These are phyloP conservation scores for Ancistrus triradiatus DNA, from an alignment of 2,113 vertebrate genomes.

Conservation along the genomic window DNA sequence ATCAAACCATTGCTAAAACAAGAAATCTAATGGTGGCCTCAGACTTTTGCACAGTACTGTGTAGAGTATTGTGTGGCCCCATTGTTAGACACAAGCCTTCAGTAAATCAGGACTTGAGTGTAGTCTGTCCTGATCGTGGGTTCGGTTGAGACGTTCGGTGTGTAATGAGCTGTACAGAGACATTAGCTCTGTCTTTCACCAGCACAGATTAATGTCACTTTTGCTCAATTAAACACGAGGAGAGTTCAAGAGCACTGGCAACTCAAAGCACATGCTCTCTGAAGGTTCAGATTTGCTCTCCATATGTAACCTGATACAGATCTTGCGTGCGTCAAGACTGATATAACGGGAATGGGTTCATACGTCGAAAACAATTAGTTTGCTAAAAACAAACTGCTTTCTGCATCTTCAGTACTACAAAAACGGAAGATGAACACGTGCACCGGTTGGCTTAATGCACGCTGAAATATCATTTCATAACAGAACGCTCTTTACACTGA, in stretches of 20 bases:
- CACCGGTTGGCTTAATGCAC: no score
- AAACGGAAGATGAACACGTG: no score
- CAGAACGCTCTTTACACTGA: constrained; percentile 15
- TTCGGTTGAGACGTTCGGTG: constrained; percentile 21
- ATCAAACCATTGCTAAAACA: no score
- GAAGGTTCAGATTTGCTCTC: neutral
- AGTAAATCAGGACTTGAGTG: no score
- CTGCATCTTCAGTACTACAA: no score
- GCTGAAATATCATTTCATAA: constrained; percentile 1
- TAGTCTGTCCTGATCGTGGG: constrained; percentile 14
- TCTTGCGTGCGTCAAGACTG: neutral
- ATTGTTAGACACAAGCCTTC: no score
- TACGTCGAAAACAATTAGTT: no score
- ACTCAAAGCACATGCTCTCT: constrained; percentile 3
- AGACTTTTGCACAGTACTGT: no score
- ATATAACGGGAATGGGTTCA: no score
- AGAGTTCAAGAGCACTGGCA: constrained; percentile 17
- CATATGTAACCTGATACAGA: neutral
- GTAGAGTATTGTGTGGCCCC: no score
- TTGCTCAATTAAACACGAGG: constrained; percentile 32
- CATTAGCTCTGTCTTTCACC: constrained; percentile 33
- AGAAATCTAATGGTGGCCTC: no score
- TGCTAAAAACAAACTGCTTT: no score
- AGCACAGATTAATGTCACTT: constrained; percentile 42
- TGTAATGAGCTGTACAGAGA: constrained; percentile 44